Evolutionary conservation across 1,140 invertebrate species (phyloP).

Genomic region (Drosophila bifasciata): DNA sequence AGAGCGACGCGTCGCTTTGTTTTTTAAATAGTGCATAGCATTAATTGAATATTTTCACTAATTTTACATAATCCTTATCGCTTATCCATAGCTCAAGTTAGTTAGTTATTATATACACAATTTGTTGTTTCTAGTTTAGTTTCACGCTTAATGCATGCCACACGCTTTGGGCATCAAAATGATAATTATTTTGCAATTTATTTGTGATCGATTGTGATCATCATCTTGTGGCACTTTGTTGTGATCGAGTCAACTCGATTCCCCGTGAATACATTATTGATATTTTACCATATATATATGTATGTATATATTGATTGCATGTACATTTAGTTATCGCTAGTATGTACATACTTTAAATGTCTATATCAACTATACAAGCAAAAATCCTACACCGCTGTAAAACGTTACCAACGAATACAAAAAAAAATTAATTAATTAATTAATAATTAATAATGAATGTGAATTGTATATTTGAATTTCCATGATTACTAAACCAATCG

Average conservation of each 20-base stretch:
- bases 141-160: conserved; percentile 59
- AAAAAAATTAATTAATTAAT: no score
- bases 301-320: neutral
- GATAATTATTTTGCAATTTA: conserved; percentile 44
- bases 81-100: conserved; percentile 34
- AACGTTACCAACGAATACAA: conserved; percentile 68
- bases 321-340: conserved; percentile 27
- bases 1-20: conserved; percentile 35
- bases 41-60: conserved; percentile 28
- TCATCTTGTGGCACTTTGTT: conserved; percentile 44
- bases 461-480: conserved; percentile 31
- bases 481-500: conserved; percentile 43
- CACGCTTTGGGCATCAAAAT: conserved; percentile 38
- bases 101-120: conserved; percentile 12
- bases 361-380: conserved; percentile 14
- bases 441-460: no score
- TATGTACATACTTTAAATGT: conserved; percentile 17
- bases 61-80: conserved; percentile 21
- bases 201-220: conserved; percentile 51
- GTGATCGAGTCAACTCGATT: conserved; percentile 39
- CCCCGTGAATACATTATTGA: conserved; percentile 32
- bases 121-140: conserved; percentile 43
- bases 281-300: conserved; percentile 24
- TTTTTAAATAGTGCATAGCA: conserved; percentile 58
- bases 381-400: conserved; percentile 56